Conservation (phyloP, 2,888 invertebrate genomes). For the Emmelina monodactyla region DNA sequence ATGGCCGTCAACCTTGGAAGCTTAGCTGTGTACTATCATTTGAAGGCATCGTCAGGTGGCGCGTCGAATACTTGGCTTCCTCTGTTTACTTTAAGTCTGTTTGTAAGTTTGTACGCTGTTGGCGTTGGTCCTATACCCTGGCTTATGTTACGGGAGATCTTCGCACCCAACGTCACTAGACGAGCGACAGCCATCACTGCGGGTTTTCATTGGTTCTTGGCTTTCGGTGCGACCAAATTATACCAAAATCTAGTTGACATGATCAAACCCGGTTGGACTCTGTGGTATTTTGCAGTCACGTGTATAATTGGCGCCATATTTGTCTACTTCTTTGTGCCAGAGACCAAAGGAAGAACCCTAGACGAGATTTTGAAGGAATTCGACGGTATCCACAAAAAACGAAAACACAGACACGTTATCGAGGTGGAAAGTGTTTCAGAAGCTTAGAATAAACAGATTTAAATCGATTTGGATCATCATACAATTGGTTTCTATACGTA, state of each 20-base stretch:
- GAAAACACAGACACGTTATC: constrained; percentile 50
- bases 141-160: constrained; percentile 74
- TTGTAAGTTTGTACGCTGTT: constrained; percentile 68
- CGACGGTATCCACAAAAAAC: constrained; percentile 45
- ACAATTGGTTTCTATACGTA: neutral
- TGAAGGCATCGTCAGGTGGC: constrained; percentile 28
- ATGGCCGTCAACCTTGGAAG: constrained; percentile 63
- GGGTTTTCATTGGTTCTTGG: constrained; percentile 73
- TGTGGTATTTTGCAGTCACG: constrained; percentile 71
- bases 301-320: constrained; percentile 69
- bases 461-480: constrained; percentile 17
- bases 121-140: constrained; percentile 79
- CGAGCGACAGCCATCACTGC: constrained; percentile 73
- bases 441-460: constrained; percentile 18
- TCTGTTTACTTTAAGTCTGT: constrained; percentile 60
- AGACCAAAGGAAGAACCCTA: constrained; percentile 68
- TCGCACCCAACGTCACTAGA: constrained; percentile 69
- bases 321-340: constrained; percentile 72
- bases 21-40: constrained; percentile 56
- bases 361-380: constrained; percentile 65
- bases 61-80: constrained; percentile 59
- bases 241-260: constrained; percentile 66
- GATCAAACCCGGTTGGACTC: constrained; percentile 68
- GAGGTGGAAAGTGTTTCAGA: constrained; percentile 46
- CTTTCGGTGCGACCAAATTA: constrained; percentile 69